Conservation (phyloP, 1,140 invertebrate genomes). For the Medauroidea extradentata region DNA sequence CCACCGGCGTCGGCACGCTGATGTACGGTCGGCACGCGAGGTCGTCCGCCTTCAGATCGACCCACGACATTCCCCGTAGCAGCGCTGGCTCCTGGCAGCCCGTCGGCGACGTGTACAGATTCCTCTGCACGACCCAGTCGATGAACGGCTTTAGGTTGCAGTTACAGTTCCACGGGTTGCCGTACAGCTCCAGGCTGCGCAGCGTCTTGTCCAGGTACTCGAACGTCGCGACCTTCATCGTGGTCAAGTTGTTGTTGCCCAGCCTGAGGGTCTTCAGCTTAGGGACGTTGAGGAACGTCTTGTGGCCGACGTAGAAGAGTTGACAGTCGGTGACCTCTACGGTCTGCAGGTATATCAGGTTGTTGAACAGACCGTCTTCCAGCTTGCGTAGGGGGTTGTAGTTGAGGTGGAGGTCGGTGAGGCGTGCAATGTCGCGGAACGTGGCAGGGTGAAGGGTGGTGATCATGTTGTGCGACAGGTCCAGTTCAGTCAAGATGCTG, state of each 20-base stretch:
- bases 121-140: constrained; percentile 65
- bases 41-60: constrained; percentile 60
- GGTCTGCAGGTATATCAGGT: constrained; percentile 66
- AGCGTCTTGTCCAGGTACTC: constrained; percentile 57
- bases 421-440: constrained; percentile 61
- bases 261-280: constrained; percentile 62
- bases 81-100: constrained; percentile 62
- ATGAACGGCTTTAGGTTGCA: constrained; percentile 75
- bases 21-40: constrained; percentile 83
- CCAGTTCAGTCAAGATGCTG: constrained; percentile 76
- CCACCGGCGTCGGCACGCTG: constrained; percentile 46
- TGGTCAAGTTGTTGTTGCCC: constrained; percentile 62
- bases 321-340: constrained; percentile 72
- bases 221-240: constrained; percentile 53
- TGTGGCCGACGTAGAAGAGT: constrained; percentile 60
- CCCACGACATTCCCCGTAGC: constrained; percentile 64
- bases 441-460: constrained; percentile 61
- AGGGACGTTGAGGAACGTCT: constrained; percentile 65
- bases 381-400: constrained; percentile 67
- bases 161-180: constrained; percentile 86
- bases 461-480: constrained; percentile 74
- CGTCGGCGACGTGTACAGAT: constrained; percentile 67
- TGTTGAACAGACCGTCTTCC: constrained; percentile 69
- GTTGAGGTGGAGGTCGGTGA: constrained; percentile 65
- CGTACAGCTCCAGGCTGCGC: constrained; percentile 67